Evolutionary conservation across 2,797 vertebrate genomes (phyloP), one percentile per base, ranked within the genome.

Genomic region (Sebastes cheni): DNA sequence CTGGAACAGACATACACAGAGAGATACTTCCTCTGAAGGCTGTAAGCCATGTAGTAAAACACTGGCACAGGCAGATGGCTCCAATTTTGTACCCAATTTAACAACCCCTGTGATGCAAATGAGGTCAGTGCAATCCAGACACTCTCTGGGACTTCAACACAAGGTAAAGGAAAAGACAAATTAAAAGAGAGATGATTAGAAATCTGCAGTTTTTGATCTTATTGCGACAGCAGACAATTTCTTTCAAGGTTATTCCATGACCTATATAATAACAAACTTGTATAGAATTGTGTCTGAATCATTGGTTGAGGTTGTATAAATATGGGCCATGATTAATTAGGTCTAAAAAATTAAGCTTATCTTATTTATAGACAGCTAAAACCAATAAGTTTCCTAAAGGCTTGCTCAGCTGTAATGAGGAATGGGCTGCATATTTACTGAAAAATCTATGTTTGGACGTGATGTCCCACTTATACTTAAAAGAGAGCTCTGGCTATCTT

Each of bases 331-430:
- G 36, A 85, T 85, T 88, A 89, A 88, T 89, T 86, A 81, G 71
- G 70, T 10, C 65, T 83, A 12, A 80, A 80, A 80, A 84, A 39
- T 72, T 4, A 85, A 80, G 64, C 67, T 74, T 52, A 75, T 72
- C 61, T 87, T 83, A 84, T 84, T 86, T 81, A 83, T 86, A 88
- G 73, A 79, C 16, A 16, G 20, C 75, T 60, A 77, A 77, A 60
- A 39, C 73, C 73, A 84, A 77, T 75, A 85, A n/a, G n/a, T 73
- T 84, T 86, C 84, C 67, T 76, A 52, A 82, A 80, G 81, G 61
- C 80, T 79, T 84, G 80, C 70, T 89, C 82, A 83, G 79, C 85
- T 86, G 59, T 82, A 89, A 90, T 84, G 84, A 90, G 81, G 61
- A 86, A 72, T 20, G 42, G 71, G 30, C 77, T 73, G 60, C 50